phyloP scores from a whole-genome alignment of 2,113 vertebrate species.

The Motacilla alba region DNA sequence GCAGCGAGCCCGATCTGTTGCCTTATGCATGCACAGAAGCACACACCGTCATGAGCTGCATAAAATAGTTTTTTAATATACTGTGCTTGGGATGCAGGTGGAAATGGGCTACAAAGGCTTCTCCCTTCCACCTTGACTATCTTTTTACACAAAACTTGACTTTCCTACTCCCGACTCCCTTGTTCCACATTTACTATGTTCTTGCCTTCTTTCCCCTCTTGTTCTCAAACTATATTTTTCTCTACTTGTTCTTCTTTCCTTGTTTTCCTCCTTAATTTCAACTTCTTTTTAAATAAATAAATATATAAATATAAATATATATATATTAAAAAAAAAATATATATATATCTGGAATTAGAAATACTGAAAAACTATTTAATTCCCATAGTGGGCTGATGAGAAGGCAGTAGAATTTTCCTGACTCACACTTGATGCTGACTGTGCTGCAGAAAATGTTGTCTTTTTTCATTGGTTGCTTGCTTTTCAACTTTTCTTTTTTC shows the following conservation, averaged over 20 bases:
- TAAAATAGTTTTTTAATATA: background rate
- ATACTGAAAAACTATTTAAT: background rate
- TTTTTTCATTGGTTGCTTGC: background rate
- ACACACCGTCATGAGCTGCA: background rate
- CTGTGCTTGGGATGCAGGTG: background rate
- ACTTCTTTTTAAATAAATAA: background rate
- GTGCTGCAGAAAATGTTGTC: background rate
- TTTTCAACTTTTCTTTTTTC: conserved; percentile 3
- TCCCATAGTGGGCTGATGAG: background rate
- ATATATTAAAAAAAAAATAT: too few species aligned
- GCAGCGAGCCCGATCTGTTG: background rate
- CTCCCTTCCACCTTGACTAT: background rate
- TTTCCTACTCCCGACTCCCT: background rate
- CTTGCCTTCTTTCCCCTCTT: background rate
- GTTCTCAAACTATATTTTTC: background rate
- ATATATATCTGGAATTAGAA: background rate
- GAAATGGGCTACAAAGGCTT: background rate
- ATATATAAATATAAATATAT: too few species aligned
- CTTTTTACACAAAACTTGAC: background rate
- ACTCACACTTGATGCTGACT: background rate
- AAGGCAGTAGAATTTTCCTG: background rate
- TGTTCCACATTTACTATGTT: background rate
- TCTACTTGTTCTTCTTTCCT: background rate
- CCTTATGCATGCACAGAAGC: background rate
- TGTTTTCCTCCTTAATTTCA: background rate